A percentile compares a stretch with the other conserved stretches of the same genome.
Evolutionary conservation across 2,797 vertebrate genomes (phyloP).

Genomic region (Nasua narica): DNA sequence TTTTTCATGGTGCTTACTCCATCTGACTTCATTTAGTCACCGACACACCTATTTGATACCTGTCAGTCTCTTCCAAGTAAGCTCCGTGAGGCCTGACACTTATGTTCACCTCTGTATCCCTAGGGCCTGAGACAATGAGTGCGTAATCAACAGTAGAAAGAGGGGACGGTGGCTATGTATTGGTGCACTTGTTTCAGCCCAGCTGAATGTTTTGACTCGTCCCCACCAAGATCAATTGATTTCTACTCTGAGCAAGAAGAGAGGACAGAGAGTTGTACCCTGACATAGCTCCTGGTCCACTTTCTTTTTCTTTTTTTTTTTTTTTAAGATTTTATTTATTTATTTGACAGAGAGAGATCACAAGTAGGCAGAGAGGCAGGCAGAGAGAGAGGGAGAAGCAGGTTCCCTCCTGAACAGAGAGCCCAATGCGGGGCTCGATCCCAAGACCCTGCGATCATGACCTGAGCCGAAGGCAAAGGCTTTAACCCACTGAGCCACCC

Average conservation of each 20-base stretch:
- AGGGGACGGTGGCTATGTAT: neutral
- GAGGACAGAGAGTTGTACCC: neutral
- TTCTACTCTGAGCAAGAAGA: neutral
- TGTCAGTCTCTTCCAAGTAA: neutral
- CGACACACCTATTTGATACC: neutral
- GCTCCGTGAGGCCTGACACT: neutral
- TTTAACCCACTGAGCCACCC: too few relatives aligned
- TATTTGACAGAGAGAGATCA: too few relatives aligned
- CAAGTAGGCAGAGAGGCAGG: too few relatives aligned
- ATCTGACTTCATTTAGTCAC: neutral
- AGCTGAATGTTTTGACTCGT: neutral
- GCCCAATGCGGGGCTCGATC: too few relatives aligned
- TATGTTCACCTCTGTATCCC: neutral
- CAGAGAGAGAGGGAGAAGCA: too few relatives aligned
- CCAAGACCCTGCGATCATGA: too few relatives aligned
- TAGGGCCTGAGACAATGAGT: neutral
- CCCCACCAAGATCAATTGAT: neutral
- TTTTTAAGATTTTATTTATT: too few relatives aligned
- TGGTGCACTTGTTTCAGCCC: neutral
- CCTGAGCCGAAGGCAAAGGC: too few relatives aligned
- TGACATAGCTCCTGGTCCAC: neutral
- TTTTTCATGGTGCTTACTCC: neutral
- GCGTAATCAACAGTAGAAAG: neutral
- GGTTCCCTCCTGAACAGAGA: too few relatives aligned
- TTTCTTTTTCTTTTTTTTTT: too few relatives aligned